A percentile compares a stretch with the other conserved stretches of the same genome.
Evolutionary conservation across 2,888 invertebrate genomes (phyloP).

Genomic region (Cryptus viduatorius): DNA sequence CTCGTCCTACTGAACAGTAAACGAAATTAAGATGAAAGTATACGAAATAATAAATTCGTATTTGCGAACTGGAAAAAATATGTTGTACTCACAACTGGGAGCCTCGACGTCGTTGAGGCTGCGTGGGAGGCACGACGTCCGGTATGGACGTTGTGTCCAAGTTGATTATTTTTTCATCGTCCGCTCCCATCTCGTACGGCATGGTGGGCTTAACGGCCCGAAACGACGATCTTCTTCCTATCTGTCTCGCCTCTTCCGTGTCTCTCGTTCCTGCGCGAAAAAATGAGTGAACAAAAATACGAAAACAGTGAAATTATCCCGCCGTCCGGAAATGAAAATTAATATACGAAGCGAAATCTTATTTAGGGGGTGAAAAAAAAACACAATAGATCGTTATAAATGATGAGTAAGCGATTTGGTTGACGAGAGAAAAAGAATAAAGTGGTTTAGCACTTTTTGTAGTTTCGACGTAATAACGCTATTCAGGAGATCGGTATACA

Average conservation of each 20-base stretch:
- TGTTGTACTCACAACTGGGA: constrained; percentile 91
- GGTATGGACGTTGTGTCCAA: constrained; percentile 87
- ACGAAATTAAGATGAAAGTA: not conserved
- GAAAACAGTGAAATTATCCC: constrained; percentile 11
- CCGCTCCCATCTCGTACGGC: constrained; percentile 80
- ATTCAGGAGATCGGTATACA: not conserved
- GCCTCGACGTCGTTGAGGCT: constrained; percentile 91
- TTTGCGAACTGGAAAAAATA: not conserved
- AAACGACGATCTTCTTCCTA: constrained; percentile 84
- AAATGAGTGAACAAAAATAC: constrained; percentile 5
- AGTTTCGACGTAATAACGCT: not conserved
- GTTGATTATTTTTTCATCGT: constrained; percentile 82
- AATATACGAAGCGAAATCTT: not conserved
- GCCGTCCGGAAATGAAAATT: not conserved
- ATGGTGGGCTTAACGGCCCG: constrained; percentile 80
- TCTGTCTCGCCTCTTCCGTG: constrained; percentile 76
- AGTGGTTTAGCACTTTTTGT: not conserved
- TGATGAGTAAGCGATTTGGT: not conserved
- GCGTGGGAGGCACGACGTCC: constrained; percentile 85
- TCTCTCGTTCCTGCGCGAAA: constrained; percentile 75
- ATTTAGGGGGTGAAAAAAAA: not conserved
- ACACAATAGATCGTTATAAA: not conserved
- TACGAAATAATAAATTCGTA: not conserved
- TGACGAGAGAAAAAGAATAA: not conserved
- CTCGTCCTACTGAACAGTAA: not conserved